Evolutionary conservation across 2,113 vertebrate genomes (phyloP).

Genomic region (Cochlearius cochlearius): DNA sequence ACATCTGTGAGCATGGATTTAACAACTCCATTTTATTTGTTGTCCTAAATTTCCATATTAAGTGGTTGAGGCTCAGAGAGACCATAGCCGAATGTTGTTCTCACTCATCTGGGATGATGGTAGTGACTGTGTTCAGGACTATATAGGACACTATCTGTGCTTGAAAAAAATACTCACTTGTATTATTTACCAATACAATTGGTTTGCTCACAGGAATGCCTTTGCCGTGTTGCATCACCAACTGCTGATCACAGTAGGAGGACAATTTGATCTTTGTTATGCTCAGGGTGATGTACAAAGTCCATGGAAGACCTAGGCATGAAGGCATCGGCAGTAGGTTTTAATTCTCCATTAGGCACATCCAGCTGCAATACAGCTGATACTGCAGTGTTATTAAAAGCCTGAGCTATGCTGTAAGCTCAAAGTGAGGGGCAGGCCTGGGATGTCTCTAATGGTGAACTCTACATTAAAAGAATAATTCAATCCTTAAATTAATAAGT

Average conservation of each 20-base stretch:
- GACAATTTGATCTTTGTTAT: background rate
- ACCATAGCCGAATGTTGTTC: background rate
- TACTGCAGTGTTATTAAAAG: background rate
- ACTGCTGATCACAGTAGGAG: background rate
- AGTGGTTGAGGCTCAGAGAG: background rate
- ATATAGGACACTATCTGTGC: accelerated
- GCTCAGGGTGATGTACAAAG: background rate
- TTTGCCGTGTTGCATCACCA: background rate
- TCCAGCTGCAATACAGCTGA: background rate
- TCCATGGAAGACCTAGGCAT: background rate
- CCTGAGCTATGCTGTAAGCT: background rate
- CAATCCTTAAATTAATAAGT: background rate
- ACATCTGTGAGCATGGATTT: background rate
- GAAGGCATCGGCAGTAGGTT: background rate
- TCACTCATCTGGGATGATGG: background rate
- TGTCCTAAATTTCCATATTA: background rate
- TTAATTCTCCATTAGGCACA: background rate
- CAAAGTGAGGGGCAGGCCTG: background rate
- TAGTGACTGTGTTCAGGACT: background rate
- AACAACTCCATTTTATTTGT: background rate
- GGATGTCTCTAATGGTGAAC: background rate
- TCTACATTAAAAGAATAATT: background rate
- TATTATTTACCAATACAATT: background rate
- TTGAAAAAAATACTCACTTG: background rate
- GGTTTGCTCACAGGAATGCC: background rate